phyloP scores from a whole-genome alignment of 1,140 invertebrate genomes.

The Scaptodrosophila lebanonensis region DNA sequence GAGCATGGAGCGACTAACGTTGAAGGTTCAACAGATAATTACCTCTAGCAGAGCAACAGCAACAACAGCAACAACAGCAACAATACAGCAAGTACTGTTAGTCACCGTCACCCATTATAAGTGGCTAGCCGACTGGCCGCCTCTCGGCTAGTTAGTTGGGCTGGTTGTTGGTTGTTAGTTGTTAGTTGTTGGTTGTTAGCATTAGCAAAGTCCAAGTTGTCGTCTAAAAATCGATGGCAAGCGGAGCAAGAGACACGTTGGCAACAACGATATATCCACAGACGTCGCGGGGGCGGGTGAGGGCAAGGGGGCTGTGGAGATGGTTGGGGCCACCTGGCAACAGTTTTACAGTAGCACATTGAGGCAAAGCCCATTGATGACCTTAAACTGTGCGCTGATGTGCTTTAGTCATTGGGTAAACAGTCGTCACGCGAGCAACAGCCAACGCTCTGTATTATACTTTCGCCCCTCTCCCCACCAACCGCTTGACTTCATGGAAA shows the following conservation, averaged over 20 bases:
- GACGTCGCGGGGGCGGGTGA: too few species aligned
- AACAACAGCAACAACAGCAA: conserved; percentile 25
- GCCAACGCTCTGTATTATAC: conserved; percentile 2
- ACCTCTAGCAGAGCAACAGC: conserved; percentile 20
- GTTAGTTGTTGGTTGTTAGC: too few species aligned
- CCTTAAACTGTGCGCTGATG: conserved; percentile 11
- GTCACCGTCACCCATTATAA: conserved; percentile 23
- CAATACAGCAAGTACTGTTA: conserved; percentile 22
- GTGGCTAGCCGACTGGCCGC: conserved; percentile 6
- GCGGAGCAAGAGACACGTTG: conserved; percentile 5
- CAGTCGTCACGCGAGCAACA: conserved; percentile 3
- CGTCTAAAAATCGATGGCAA: too few species aligned
- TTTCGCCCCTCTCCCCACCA: too few species aligned
- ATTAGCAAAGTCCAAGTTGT: too few species aligned
- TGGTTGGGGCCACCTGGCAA: conserved; percentile 1
- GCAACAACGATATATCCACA: background rate
- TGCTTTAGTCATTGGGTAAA: conserved; percentile 21
- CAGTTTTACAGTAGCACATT: background rate
- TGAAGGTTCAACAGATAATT: conserved; percentile 58
- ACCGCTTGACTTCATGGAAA: too few species aligned
- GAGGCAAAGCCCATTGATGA: background rate
- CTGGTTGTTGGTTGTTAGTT: too few species aligned
- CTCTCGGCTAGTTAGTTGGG: too few species aligned
- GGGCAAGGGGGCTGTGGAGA: too few species aligned
- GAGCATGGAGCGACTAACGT: conserved; percentile 25